phyloP scores from a whole-genome alignment of 1,140 invertebrate genomes.

The Bombus consobrinus region DNA sequence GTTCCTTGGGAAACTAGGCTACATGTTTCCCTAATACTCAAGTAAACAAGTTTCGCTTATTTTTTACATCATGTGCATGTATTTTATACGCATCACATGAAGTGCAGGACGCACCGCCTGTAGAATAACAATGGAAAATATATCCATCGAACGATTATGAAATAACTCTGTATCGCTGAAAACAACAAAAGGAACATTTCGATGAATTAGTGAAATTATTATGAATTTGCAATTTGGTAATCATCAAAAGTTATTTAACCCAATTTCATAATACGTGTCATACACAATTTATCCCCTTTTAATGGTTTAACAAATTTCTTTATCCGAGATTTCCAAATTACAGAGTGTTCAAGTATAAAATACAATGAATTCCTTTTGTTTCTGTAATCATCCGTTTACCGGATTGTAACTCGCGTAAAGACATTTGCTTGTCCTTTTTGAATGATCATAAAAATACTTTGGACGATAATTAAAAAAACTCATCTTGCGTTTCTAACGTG shows the following conservation, averaged over 20 bases:
- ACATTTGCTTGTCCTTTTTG: neutral
- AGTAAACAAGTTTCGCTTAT: neutral
- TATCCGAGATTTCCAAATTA: neutral
- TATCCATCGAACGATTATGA: neutral
- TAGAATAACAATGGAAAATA: neutral
- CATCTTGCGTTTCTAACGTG: no score
- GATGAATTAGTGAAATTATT: slow-evolving; percentile 21
- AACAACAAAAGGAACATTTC: slow-evolving; percentile 19
- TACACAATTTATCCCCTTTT: neutral
- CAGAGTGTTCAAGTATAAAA: neutral
- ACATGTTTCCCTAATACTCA: neutral
- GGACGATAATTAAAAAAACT: no score
- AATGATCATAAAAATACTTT: neutral
- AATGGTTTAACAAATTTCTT: neutral
- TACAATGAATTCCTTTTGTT: neutral
- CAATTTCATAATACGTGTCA: slow-evolving; percentile 16
- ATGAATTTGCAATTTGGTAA: slow-evolving; percentile 1
- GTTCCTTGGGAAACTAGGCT: neutral
- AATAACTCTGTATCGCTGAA: neutral
- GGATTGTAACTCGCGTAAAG: neutral
- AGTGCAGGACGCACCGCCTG: neutral
- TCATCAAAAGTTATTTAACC: slow-evolving; percentile 14
- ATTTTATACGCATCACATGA: neutral
- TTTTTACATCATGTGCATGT: neutral
- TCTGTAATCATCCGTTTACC: no score